A percentile compares a stretch with the other conserved stretches of the same genome.
phyloP scores from a whole-genome alignment of 2,113 vertebrate species.

The Chaetura pelagica region DNA sequence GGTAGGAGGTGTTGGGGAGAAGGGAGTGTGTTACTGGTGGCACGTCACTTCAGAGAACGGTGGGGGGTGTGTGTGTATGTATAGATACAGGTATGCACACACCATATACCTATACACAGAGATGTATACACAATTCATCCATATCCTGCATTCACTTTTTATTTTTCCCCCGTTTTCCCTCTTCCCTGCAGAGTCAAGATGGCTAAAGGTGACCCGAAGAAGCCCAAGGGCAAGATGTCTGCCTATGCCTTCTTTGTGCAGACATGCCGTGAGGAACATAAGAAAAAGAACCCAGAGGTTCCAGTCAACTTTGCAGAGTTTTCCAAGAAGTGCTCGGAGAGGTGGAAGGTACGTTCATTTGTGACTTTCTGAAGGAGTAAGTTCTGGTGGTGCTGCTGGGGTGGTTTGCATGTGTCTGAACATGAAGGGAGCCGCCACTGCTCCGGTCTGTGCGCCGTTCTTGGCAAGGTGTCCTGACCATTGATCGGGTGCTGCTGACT shows the following conservation, averaged over 20 bases:
- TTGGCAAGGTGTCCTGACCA: not conserved
- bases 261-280: slow-evolving; percentile 89
- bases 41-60: accelerated
- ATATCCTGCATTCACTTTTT: accelerated
- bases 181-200: slow-evolving; percentile 71
- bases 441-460: not conserved
- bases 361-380: not conserved
- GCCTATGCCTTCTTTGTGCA: slow-evolving; percentile 91
- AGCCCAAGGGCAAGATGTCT: slow-evolving; percentile 92
- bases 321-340: slow-evolving; percentile 89
- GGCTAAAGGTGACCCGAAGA: slow-evolving; percentile 91
- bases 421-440: accelerated
- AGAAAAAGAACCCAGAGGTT: slow-evolving; percentile 88
- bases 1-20: not conserved
- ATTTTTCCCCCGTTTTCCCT: accelerated
- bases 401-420: accelerated
- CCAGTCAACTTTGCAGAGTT: slow-evolving; percentile 90
- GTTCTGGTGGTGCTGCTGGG: accelerated
- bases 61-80: accelerated
- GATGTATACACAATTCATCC: accelerated
- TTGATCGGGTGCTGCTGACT: not conserved
- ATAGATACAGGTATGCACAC: accelerated
- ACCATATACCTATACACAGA: accelerated
- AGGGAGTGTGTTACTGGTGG: not conserved
- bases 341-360: slow-evolving; percentile 77